phyloP scores from a whole-genome alignment of 2,888 invertebrate genomes.

The Erebia aethiops region DNA sequence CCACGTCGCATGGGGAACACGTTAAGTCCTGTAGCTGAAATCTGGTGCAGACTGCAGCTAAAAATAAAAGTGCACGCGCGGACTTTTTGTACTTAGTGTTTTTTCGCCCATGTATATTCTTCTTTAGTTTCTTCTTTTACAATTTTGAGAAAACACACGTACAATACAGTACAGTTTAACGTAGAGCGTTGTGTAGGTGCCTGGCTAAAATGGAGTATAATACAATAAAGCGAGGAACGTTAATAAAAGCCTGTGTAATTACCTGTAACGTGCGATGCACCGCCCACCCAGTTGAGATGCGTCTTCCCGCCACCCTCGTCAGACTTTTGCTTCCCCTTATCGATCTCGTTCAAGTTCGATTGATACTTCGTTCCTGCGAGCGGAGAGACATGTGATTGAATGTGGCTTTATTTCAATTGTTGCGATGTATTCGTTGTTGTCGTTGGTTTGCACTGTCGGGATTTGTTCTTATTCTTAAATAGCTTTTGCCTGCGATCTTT shows the following conservation, averaged over 20 bases:
- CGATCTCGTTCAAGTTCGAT: slow-evolving; percentile 90
- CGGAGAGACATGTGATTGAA: slow-evolving; percentile 53
- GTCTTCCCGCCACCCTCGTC: slow-evolving; percentile 82
- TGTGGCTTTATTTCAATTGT: slow-evolving; percentile 28
- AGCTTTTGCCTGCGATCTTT: not conserved
- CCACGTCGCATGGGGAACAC: too few species aligned
- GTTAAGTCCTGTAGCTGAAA: too few species aligned
- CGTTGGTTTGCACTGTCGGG: not conserved
- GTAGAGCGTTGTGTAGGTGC: too few species aligned
- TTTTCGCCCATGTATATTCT: too few species aligned
- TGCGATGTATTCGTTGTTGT: slow-evolving; percentile 3
- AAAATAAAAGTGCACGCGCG: too few species aligned
- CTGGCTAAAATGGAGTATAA: not conserved
- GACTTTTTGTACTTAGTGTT: too few species aligned
- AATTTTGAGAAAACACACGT: too few species aligned
- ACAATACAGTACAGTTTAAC: too few species aligned
- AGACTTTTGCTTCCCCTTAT: slow-evolving; percentile 90
- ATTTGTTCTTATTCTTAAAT: not conserved
- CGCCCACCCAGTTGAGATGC: slow-evolving; percentile 81
- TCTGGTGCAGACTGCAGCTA: too few species aligned
- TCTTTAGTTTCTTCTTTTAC: too few species aligned
- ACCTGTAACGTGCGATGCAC: slow-evolving; percentile 77
- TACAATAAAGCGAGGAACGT: slow-evolving; percentile 7
- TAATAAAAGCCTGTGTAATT: slow-evolving; percentile 39
- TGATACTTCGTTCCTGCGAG: slow-evolving; percentile 87